These are phyloP conservation scores for Zaprionus africanus DNA, from an alignment of 1,140 invertebrate species.

Conservation along the genomic window DNA sequence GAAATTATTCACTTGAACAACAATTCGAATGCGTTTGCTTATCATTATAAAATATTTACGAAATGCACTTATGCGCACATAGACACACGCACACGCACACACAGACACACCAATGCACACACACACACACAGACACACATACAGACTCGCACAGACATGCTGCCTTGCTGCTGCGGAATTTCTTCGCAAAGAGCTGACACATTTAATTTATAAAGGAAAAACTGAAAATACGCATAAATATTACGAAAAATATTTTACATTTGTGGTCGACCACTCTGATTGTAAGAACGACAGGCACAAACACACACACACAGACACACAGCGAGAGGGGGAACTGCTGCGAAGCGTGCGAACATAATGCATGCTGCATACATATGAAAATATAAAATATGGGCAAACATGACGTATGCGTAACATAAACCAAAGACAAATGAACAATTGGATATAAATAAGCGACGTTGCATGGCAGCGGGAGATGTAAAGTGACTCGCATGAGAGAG, in stretches of 20 bases:
- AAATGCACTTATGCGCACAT: background rate
- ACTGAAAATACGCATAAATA: constrained; percentile 74
- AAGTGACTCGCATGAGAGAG: constrained; percentile 49
- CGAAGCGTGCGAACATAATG: constrained; percentile 34
- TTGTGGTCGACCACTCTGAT: constrained; percentile 62
- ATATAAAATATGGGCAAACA: constrained; percentile 78
- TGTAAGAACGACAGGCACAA: constrained; percentile 31
- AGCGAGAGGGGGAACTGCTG: constrained; percentile 3
- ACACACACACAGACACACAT: background rate
- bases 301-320: background rate
- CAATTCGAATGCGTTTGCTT: constrained; percentile 5
- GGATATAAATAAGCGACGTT: constrained; percentile 78
- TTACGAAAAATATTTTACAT: constrained; percentile 74
- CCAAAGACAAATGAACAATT: constrained; percentile 83
- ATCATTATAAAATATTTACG: constrained; percentile 10
- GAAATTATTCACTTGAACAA: background rate
- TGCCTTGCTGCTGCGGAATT: constrained; percentile 1
- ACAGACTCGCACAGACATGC: background rate
- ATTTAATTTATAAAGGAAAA: constrained; percentile 58
- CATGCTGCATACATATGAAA: constrained; percentile 36
- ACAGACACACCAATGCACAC: background rate
- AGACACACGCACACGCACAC: background rate
- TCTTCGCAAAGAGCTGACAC: constrained; percentile 43
- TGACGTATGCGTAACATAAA: constrained; percentile 82
- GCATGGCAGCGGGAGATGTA: constrained; percentile 33